These are phyloP conservation scores for Aythya baeri DNA, from an alignment of 2,113 vertebrate genomes.

Conservation along the genomic window DNA sequence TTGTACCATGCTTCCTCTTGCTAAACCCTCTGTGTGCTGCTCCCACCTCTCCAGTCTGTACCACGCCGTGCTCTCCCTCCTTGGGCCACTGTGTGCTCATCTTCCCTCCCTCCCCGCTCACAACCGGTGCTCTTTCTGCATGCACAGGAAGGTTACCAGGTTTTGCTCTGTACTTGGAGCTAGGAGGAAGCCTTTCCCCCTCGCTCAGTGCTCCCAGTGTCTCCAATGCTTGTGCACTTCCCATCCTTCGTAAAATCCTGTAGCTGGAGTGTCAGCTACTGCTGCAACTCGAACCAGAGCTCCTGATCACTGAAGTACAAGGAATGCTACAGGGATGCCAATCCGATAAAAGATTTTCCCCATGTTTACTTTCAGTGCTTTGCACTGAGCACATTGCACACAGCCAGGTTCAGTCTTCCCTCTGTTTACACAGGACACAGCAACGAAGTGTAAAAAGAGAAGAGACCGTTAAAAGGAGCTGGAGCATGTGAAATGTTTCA, in stretches of 20 bases:
- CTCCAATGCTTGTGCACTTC: background rate
- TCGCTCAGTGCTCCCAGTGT: slow-evolving; percentile 6
- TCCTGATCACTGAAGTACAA: fast-evolving
- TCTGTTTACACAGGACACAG: background rate
- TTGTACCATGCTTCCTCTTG: background rate
- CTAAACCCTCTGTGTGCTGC: background rate
- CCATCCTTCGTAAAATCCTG: background rate
- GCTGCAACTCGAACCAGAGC: fast-evolving
- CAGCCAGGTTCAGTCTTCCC: background rate
- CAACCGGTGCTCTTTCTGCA: background rate
- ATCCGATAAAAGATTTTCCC: background rate
- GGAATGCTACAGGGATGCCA: background rate
- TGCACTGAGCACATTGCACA: fast-evolving
- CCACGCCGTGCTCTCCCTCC: background rate
- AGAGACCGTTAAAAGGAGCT: fast-evolving
- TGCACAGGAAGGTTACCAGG: background rate
- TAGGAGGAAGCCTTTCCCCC: background rate
- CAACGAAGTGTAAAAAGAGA: fast-evolving
- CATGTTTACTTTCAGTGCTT: background rate
- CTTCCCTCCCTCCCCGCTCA: background rate
- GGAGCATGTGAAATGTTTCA: fast-evolving
- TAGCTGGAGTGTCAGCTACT: background rate
- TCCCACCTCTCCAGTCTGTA: background rate
- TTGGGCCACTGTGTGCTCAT: background rate
- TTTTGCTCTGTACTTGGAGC: background rate